Conservation (phyloP, 1,140 invertebrate species). For the Achroia grisella region DNA sequence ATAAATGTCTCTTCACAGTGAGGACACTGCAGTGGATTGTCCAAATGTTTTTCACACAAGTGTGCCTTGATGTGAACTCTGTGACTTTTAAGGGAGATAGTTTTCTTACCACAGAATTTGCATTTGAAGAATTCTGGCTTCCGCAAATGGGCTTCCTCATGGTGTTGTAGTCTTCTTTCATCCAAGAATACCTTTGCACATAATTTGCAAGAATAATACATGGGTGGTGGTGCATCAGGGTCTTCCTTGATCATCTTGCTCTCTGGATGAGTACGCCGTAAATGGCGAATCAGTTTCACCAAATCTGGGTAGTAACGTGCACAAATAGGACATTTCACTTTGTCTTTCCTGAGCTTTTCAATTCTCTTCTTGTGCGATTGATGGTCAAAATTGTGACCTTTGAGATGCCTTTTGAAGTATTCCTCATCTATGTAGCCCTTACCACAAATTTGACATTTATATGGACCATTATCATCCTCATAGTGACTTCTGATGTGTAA, state of each 20-base stretch:
- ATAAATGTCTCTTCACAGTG: slow-evolving; percentile 57
- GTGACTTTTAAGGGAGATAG: slow-evolving; percentile 55
- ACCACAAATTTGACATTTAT: slow-evolving; percentile 58
- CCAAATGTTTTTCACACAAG: slow-evolving; percentile 51
- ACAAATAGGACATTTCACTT: slow-evolving; percentile 67
- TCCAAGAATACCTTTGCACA: slow-evolving; percentile 65
- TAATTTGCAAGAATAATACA: slow-evolving; percentile 53
- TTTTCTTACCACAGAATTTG: slow-evolving; percentile 66
- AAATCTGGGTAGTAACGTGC: slow-evolving; percentile 52
- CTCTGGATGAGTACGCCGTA: slow-evolving; percentile 58
- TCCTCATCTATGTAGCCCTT: slow-evolving; percentile 56
- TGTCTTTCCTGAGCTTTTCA: slow-evolving; percentile 50
- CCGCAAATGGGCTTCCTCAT: slow-evolving; percentile 55
- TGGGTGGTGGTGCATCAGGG: slow-evolving; percentile 51
- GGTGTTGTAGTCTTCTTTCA: slow-evolving; percentile 43
- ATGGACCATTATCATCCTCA: slow-evolving; percentile 55
- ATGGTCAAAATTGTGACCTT: slow-evolving; percentile 63
- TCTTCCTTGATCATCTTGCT: slow-evolving; percentile 70
- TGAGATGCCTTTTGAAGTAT: slow-evolving; percentile 49
- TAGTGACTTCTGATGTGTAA: slow-evolving; percentile 57
- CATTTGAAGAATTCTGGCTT: slow-evolving; percentile 66
- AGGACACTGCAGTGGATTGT: slow-evolving; percentile 54
- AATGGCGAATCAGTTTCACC: slow-evolving; percentile 55
- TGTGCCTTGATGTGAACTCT: slow-evolving; percentile 60
- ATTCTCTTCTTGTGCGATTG: slow-evolving; percentile 54